Base-by-base conservation (phyloP, 2,888 invertebrate genomes). In the Cylloceria caligata region DNA sequence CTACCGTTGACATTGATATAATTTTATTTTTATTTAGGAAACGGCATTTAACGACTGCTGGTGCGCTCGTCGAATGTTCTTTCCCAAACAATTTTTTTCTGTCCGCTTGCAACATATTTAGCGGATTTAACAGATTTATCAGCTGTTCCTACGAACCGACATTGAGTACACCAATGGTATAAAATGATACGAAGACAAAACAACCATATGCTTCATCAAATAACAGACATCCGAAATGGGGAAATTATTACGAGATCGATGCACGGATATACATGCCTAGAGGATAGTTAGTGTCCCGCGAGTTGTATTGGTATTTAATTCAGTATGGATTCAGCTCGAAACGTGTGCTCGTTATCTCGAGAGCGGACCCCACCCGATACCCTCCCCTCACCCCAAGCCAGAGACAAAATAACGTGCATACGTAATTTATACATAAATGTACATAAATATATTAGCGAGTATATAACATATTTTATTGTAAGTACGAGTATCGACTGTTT, bases 391-490 rank as follows among this genome's bases (percentile, higher is more conserved):
- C n/a, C n/a, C n/a, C n/a, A n/a, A n/a, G n/a, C n/a, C n/a, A 49
- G 52, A 30, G 34, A 73, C 9, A 60, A 76, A 60, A 71, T n/a
- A 42, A 65, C 24, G 49, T 21, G 36, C 67, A 62, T 60, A 71
- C 68, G 71, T 81, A 49, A 79, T 81, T 55, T 81, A 84, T 85
- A 83, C 68, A 85, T 81, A 80, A 68, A 67, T 85, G 85, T 83
- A 85, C 71, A 84, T 81, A 76, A 74, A 77, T 77, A 69, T 55
- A 83, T 77, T 82, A 83, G 82, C 73, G 24, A 73, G 21, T 80
- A 77, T 65, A 77, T 73, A 55, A 64, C 74, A 75, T 39, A 57
- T 80, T 79, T 24, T 67, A 77, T 84, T 79, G 65, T 74, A 79
- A 85, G 77, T 68, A 68, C 69, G 74, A 79, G 69, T 80, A 83